Evolutionary conservation across 2,888 invertebrate genomes (phyloP).

Genomic region (Pelosia muscerda): DNA sequence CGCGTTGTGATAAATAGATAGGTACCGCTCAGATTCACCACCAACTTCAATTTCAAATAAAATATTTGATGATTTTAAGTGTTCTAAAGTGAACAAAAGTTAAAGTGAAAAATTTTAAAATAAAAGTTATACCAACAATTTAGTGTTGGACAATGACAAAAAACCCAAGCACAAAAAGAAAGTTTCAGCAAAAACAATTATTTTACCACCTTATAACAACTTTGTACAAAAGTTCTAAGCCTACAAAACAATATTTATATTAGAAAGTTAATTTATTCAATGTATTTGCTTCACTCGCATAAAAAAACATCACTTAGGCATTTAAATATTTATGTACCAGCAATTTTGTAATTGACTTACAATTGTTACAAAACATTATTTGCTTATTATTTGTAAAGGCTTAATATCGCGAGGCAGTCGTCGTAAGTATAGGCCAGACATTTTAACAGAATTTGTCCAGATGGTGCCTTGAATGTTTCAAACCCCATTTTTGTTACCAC

Average conservation of each 20-base stretch:
- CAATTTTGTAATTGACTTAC: conserved; percentile 1
- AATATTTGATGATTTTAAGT: not conserved
- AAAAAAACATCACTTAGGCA: not conserved
- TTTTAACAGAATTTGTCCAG: not conserved
- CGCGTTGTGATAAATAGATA: no score
- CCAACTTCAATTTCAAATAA: not conserved
- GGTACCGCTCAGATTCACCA: not conserved
- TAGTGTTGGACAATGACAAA: not conserved
- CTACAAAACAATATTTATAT: conserved; percentile 34
- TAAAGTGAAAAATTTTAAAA: conserved; percentile 21
- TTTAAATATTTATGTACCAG: not conserved
- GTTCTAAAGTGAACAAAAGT: not conserved
- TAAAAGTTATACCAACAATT: not conserved
- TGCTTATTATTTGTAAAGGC: not conserved
- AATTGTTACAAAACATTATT: not conserved
- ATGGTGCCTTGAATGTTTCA: not conserved
- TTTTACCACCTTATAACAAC: conserved; percentile 67
- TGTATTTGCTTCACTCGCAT: not conserved
- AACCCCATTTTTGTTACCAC: not conserved
- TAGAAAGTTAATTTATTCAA: conserved; percentile 5
- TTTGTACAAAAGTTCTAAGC: conserved; percentile 82
- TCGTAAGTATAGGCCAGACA: conserved; percentile 3
- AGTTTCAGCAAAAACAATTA: conserved; percentile 22
- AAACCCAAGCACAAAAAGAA: not conserved
- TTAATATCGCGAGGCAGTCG: not conserved